Evolutionary conservation across 1,140 invertebrate species (phyloP).

Genomic region (Drosophila baimaii): DNA sequence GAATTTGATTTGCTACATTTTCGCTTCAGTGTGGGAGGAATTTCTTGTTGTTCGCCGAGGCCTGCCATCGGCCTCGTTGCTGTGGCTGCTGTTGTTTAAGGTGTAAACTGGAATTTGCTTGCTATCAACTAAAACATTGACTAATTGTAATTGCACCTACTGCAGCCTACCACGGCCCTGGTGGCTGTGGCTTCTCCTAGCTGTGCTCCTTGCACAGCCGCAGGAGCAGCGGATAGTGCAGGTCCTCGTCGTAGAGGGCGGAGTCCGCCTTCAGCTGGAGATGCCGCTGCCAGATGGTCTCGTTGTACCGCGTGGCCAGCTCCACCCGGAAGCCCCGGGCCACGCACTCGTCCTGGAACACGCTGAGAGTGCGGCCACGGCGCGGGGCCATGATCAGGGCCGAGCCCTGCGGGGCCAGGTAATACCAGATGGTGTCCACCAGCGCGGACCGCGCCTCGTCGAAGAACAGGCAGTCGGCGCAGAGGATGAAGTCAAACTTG

Average conservation of each 20-base stretch:
- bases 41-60: constrained; percentile 35
- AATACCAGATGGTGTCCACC: constrained; percentile 88
- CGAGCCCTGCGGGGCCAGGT: constrained; percentile 87
- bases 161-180: too few species aligned
- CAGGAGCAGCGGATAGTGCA: constrained; percentile 89
- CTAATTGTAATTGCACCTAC: constrained; percentile 66
- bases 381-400: constrained; percentile 91
- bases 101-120: constrained; percentile 80
- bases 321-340: constrained; percentile 86
- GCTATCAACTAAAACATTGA: constrained; percentile 78
- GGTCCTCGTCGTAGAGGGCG: constrained; percentile 88
- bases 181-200: constrained; percentile 60
- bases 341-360: constrained; percentile 88
- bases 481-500: constrained; percentile 89
- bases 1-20: constrained; percentile 37
- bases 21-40: constrained; percentile 57
- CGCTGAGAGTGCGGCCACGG: constrained; percentile 89
- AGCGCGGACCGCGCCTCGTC: constrained; percentile 90
- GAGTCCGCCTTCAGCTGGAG: constrained; percentile 86
- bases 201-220: constrained; percentile 85
- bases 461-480: constrained; percentile 93
- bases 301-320: constrained; percentile 87
- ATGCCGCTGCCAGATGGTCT: constrained; percentile 88
- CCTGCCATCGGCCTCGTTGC: constrained; percentile 22
- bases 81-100: constrained; percentile 60